phyloP scores from a whole-genome alignment of 2,797 vertebrate genomes.

The Halcyon chelicuti region DNA sequence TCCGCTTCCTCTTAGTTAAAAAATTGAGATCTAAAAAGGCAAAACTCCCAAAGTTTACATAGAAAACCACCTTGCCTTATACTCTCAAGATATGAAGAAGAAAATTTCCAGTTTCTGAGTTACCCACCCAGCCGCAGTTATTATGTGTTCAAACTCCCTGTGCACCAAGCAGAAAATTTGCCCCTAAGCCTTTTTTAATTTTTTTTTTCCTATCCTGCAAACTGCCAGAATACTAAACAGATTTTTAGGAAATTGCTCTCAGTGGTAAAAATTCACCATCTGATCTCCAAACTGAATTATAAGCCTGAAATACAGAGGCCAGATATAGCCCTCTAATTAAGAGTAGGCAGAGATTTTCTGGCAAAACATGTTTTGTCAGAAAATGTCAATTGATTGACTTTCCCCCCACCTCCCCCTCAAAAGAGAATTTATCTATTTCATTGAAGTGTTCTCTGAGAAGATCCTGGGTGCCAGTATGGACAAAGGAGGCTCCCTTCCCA shows the following conservation, averaged over 20 bases:
- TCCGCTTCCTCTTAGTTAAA: neutral
- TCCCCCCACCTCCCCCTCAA: neutral
- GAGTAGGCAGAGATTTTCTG: neutral
- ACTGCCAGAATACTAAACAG: constrained; percentile 19
- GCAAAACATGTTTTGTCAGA: neutral
- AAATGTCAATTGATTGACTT: neutral
- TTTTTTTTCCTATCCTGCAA: neutral
- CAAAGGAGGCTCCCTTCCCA: neutral
- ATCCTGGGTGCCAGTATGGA: neutral
- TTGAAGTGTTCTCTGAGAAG: neutral
- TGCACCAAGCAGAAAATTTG: constrained; percentile 18
- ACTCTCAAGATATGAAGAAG: neutral
- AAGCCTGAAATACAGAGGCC: neutral
- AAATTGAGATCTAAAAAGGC: neutral
- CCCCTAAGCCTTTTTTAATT: neutral
- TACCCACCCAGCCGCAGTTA: neutral
- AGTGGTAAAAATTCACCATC: constrained; percentile 11
- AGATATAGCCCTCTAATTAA: neutral
- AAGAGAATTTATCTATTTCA: neutral
- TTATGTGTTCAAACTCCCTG: neutral
- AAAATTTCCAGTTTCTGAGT: neutral
- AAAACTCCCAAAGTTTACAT: neutral
- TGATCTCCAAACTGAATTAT: constrained; percentile 8
- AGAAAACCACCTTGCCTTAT: neutral
- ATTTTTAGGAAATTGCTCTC: constrained; percentile 37